These are phyloP conservation scores for Rhagonycha fulva DNA, from an alignment of 2,888 invertebrate genomes.

Conservation along the genomic window DNA sequence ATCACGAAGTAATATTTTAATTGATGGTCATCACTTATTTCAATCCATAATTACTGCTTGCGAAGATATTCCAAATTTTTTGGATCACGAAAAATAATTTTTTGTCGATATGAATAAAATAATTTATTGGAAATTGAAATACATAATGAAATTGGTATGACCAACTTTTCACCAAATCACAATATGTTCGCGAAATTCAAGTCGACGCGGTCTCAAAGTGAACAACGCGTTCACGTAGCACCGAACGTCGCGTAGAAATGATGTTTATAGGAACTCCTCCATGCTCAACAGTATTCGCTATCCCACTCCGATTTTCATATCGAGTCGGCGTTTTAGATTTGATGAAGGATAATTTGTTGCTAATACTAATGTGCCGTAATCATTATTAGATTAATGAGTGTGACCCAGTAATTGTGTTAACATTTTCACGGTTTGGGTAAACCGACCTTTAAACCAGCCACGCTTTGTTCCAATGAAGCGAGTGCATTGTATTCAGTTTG, in stretches of 20 bases:
- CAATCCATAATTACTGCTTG: neutral
- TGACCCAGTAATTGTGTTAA: neutral
- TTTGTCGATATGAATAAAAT: neutral
- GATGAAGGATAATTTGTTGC: neutral
- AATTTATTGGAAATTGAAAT: neutral
- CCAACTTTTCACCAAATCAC: neutral
- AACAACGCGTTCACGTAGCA: neutral
- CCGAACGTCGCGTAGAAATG: slow-evolving; percentile 1
- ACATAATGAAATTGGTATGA: neutral
- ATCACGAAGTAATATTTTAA: neutral
- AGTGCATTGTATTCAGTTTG: neutral
- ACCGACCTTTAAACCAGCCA: neutral
- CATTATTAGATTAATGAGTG: neutral
- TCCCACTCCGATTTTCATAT: neutral
- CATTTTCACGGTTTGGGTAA: neutral
- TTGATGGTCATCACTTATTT: neutral
- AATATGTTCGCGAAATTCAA: neutral
- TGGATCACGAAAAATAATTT: neutral
- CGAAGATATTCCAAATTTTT: neutral
- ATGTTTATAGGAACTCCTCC: neutral
- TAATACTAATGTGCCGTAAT: neutral
- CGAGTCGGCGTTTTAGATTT: slow-evolving; percentile 1
- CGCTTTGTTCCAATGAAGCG: neutral
- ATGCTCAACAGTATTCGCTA: neutral
- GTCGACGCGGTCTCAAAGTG: neutral